Evolutionary conservation across 2,888 invertebrate genomes (phyloP).

Genomic region (Protula sp.): DNA sequence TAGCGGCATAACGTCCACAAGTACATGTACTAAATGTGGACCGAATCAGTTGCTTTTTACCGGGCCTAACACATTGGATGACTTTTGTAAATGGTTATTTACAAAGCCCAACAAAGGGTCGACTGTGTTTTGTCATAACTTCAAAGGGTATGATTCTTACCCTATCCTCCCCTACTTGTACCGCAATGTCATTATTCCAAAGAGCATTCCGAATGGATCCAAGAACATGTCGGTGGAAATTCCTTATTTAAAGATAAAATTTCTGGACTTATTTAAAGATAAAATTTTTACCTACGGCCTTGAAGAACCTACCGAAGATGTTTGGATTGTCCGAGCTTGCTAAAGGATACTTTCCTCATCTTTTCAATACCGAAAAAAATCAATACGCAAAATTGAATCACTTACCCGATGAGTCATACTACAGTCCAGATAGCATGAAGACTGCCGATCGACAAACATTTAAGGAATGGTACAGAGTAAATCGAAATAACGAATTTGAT

Average conservation of each 20-base stretch:
- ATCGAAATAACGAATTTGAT: neutral
- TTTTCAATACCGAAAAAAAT: neutral
- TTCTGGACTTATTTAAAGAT: neutral
- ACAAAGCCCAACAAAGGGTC: neutral
- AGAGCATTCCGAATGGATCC: neutral
- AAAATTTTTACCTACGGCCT: neutral
- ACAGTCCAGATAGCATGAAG: conserved; percentile 1
- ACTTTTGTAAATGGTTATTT: neutral
- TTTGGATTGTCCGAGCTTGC: conserved; percentile 1
- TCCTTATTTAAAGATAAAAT: neutral
- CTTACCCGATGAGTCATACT: neutral
- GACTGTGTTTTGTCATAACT: neutral
- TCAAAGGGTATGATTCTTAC: neutral
- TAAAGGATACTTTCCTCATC: conserved; percentile 6
- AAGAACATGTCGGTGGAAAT: neutral
- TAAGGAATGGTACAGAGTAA: neutral
- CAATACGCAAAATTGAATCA: neutral
- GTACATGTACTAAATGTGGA: no score
- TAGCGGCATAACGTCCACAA: no score
- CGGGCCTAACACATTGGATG: neutral
- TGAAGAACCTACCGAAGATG: neutral
- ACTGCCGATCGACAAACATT: neutral
- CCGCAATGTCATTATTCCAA: neutral
- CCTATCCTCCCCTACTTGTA: neutral
- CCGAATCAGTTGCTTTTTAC: no score